Conservation (phyloP, 2,113 vertebrate species). For the Galeopterus variegatus region DNA sequence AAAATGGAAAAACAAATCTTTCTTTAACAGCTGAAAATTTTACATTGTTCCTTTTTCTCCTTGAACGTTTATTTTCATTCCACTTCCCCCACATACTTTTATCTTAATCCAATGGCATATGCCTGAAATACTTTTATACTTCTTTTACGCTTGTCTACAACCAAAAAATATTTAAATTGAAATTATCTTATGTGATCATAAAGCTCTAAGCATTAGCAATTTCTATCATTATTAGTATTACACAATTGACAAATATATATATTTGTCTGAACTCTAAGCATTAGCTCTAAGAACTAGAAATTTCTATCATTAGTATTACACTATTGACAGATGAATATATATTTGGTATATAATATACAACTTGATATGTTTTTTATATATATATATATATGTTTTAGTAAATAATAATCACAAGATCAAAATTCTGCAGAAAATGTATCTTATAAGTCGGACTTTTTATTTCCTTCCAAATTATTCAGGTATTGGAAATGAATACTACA, state of each 20-base stretch:
- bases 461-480: neutral
- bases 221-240: neutral
- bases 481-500: neutral
- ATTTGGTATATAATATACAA: too few species aligned
- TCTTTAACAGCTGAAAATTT: neutral
- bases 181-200: neutral
- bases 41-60: neutral
- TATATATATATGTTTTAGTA: neutral
- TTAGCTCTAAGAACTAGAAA: too few species aligned
- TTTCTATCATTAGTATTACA: too few species aligned
- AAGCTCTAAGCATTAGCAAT: neutral
- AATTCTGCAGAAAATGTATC: neutral
- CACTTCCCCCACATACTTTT: neutral
- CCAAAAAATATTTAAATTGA: neutral
- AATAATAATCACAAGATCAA: neutral
- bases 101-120: neutral
- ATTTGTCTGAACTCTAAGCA: neutral
- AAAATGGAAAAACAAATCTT: constrained; percentile 12
- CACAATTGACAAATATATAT: neutral
- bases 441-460: neutral
- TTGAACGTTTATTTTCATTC: neutral
- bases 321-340: too few species aligned
- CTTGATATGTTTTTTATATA: too few species aligned
- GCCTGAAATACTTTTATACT: neutral
- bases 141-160: neutral